Percentiles rank a stretch among this genome's conserved stretches.
Conservation (phyloP, 2,113 vertebrate species). For the Corydoras maculifer region DNA sequence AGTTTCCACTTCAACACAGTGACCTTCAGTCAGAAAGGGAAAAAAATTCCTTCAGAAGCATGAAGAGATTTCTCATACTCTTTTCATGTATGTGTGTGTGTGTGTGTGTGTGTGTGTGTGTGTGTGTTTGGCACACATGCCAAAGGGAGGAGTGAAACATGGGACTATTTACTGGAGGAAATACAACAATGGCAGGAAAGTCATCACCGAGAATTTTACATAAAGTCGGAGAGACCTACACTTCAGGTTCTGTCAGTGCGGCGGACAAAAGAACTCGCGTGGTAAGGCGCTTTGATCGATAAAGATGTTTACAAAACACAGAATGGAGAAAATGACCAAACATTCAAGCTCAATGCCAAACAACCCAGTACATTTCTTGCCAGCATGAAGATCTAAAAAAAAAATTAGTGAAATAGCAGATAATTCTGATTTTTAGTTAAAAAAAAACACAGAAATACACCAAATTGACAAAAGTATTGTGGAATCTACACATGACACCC, state of each 20-base stretch:
- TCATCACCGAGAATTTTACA: conserved; percentile 44
- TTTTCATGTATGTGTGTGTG: not conserved
- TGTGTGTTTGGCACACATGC: not conserved
- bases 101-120: not conserved
- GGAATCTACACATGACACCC: too few species aligned
- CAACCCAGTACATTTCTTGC: not conserved
- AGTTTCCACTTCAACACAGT: too few species aligned
- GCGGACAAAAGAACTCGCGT: conserved; percentile 29
- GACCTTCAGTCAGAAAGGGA: too few species aligned
- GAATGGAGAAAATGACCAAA: not conserved
- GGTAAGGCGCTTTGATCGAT: conserved; percentile 25
- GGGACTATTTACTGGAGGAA: conserved; percentile 55
- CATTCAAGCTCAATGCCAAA: not conserved
- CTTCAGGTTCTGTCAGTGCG: conserved; percentile 46
- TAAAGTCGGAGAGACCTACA: conserved; percentile 38
- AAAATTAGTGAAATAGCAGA: too few species aligned
- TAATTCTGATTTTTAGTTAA: too few species aligned
- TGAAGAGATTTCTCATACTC: not conserved
- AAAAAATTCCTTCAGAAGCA: too few species aligned
- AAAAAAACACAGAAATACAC: too few species aligned
- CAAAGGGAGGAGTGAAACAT: conserved; percentile 56
- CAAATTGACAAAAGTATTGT: too few species aligned
- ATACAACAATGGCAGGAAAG: conserved; percentile 68
- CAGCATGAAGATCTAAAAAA: too few species aligned
- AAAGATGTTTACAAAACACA: not conserved